A percentile compares a stretch with the other conserved stretches of the same genome.
phyloP scores from a whole-genome alignment of 2,888 invertebrate species.

The Graphium colonna region DNA sequence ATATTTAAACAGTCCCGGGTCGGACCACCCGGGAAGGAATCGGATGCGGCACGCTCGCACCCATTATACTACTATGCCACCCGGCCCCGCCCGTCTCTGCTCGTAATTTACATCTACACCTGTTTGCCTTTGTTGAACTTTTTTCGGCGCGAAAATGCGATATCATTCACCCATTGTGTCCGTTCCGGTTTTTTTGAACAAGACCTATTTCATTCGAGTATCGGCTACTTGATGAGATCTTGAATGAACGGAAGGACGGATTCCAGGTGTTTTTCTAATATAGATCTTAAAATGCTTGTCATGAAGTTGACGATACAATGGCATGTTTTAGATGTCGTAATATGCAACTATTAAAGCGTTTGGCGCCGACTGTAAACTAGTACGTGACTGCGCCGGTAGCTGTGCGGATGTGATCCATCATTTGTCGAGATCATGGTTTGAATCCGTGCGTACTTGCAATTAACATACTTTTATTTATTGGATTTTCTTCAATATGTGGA shows the following conservation, averaged over 20 bases:
- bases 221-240: constrained; percentile 44
- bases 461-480: too few relatives aligned
- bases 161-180: constrained; percentile 52
- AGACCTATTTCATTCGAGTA: constrained; percentile 58
- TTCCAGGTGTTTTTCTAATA: neutral
- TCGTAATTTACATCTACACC: constrained; percentile 67
- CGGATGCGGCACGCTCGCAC: constrained; percentile 60
- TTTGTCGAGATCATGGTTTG: neutral
- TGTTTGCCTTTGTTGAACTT: constrained; percentile 39
- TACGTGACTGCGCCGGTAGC: constrained; percentile 14
- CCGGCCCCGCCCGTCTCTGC: constrained; percentile 51
- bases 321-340: neutral
- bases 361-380: constrained; percentile 8
- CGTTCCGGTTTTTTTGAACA: constrained; percentile 50
- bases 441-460: neutral
- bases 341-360: constrained; percentile 7
- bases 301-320: constrained; percentile 23
- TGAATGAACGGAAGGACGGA: constrained; percentile 1
- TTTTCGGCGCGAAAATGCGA: constrained; percentile 43
- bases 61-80: constrained; percentile 69
- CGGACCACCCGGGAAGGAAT: constrained; percentile 69
- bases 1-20: constrained; percentile 65
- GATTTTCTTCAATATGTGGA: too few relatives aligned
- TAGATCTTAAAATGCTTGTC: constrained; percentile 24
- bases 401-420: constrained; percentile 1